These are phyloP conservation scores for Dendropsophus ebraccatus DNA, from an alignment of 2,113 vertebrate species.

Conservation along the genomic window DNA sequence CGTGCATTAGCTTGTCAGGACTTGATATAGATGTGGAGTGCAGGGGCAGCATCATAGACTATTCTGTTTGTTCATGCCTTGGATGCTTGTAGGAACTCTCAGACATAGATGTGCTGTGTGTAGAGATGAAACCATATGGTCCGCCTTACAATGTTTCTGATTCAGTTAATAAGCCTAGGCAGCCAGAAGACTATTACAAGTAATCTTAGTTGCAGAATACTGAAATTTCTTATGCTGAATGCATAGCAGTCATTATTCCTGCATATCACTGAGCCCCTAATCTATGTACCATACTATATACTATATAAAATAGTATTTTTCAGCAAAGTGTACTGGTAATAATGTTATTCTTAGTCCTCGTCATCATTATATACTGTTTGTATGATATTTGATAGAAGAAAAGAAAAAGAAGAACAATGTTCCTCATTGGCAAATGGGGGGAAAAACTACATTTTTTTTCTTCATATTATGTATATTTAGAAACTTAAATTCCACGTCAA, in stretches of 20 bases:
- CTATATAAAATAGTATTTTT: background rate
- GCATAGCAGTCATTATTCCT: too few relatives aligned
- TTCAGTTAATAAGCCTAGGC: background rate
- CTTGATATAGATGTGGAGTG: slow-evolving; percentile 27
- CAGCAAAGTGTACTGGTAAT: too few relatives aligned
- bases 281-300: background rate
- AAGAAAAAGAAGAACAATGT: too few relatives aligned
- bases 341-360: background rate
- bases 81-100: slow-evolving; percentile 9
- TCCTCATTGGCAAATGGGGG: background rate
- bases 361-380: background rate
- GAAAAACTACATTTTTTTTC: background rate
- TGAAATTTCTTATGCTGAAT: background rate
- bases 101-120: slow-evolving; percentile 15
- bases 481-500: background rate
- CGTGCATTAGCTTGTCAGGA: background rate
- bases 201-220: background rate
- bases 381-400: too few relatives aligned
- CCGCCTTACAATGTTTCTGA: background rate
- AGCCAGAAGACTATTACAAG: background rate
- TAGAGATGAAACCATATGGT: slow-evolving; percentile 4
- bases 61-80: slow-evolving; percentile 17
- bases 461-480: background rate
- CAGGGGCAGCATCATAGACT: background rate
- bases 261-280: too few relatives aligned